Evolutionary conservation across 2,797 vertebrate genomes (phyloP).

Genomic region (Emys orbicularis): DNA sequence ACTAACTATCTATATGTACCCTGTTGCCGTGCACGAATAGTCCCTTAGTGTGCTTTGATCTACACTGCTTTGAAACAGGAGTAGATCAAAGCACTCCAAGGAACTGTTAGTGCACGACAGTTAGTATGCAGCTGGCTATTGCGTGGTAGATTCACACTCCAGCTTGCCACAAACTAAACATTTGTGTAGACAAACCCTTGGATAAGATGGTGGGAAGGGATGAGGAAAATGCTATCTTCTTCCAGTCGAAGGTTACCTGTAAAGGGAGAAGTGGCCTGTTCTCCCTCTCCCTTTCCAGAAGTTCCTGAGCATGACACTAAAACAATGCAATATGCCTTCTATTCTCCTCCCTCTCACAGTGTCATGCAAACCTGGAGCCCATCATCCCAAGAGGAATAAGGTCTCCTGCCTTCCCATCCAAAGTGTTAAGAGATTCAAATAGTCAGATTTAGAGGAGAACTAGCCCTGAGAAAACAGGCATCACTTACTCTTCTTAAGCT

Average conservation of each 20-base stretch:
- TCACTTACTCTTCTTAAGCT: neutral
- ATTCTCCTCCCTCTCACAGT: neutral
- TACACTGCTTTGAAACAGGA: neutral
- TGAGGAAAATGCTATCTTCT: neutral
- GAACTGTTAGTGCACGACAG: neutral
- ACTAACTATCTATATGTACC: neutral
- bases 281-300: neutral
- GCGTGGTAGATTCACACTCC: neutral
- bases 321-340: neutral
- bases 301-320: neutral
- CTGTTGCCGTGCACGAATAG: neutral
- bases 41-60: neutral
- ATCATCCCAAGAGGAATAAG: neutral
- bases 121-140: neutral
- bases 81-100: neutral
- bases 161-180: neutral
- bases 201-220: neutral
- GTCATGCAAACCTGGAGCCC: neutral
- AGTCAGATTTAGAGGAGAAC: neutral
- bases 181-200: neutral
- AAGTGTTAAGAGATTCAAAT: neutral
- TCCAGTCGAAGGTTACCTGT: neutral
- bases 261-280: neutral
- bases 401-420: neutral
- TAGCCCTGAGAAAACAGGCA: neutral